Evolutionary conservation across 2,797 vertebrate genomes (phyloP).

Genomic region (Takifugu ocellatus): DNA sequence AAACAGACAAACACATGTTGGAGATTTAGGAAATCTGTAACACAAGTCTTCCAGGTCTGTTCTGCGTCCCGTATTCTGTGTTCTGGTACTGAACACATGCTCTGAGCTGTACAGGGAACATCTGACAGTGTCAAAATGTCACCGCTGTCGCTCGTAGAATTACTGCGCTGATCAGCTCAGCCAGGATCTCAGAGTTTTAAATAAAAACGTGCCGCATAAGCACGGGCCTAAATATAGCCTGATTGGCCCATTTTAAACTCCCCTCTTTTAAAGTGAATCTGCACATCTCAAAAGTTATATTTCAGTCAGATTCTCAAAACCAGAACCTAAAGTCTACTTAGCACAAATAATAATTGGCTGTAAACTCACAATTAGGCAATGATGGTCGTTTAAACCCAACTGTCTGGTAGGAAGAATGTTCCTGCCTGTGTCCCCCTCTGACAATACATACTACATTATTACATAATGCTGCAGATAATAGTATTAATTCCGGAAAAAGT

Average conservation of each 20-base stretch:
- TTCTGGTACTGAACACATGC: conserved; percentile 4
- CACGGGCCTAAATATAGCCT: conserved; percentile 48
- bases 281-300: conserved; percentile 12
- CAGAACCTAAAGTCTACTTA: conserved; percentile 17
- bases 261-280: conserved; percentile 26
- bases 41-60: not conserved
- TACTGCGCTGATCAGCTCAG: conserved; percentile 68
- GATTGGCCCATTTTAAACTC: conserved; percentile 26
- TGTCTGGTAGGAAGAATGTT: too few species aligned
- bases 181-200: conserved; percentile 42
- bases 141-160: conserved; percentile 32
- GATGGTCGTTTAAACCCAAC: too few species aligned
- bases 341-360: not conserved
- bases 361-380: not conserved
- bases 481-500: not conserved
- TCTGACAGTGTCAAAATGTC: conserved; percentile 27
- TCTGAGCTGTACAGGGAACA: conserved; percentile 17
- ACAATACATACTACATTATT: too few species aligned
- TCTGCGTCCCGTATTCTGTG: not conserved
- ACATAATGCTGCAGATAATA: too few species aligned
- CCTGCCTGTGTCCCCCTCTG: too few species aligned
- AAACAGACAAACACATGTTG: conserved; percentile 9
- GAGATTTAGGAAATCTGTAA: conserved; percentile 16
- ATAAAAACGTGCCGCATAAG: conserved; percentile 52
- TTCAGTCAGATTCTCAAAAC: conserved; percentile 11